Evolutionary conservation across 2,797 vertebrate genomes (phyloP).

Genomic region (Brachyrhaphis roseni): DNA sequence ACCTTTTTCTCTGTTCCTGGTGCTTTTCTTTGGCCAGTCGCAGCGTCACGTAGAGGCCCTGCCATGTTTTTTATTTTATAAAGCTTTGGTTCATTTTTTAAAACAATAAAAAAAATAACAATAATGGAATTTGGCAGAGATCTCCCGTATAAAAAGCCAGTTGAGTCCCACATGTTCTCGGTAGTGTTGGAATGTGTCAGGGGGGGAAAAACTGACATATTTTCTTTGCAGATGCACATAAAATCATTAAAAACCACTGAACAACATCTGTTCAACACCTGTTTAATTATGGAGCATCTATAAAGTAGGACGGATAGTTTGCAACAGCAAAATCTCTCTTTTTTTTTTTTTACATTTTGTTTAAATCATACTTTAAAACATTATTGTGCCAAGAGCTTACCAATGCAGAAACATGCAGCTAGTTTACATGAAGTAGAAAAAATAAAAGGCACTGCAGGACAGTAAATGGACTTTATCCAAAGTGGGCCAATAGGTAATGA

Average conservation of each 20-base stretch:
- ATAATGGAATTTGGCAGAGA: not conserved
- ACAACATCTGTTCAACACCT: constrained; percentile 2
- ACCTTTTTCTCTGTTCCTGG: not conserved
- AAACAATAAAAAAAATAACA: not conserved
- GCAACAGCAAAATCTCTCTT: constrained; percentile 22
- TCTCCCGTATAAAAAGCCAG: not conserved
- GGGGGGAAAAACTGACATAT: not conserved
- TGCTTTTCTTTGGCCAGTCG: not conserved
- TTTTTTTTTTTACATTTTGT: not conserved
- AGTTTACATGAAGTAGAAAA: not conserved
- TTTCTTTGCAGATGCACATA: not conserved
- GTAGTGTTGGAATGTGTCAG: not conserved
- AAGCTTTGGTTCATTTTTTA: not conserved
- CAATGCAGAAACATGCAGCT: constrained; percentile 5
- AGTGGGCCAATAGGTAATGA: not conserved
- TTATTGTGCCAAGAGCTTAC: constrained; percentile 23
- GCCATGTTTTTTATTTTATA: not conserved
- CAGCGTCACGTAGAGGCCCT: not conserved
- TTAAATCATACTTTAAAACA: constrained; percentile 33
- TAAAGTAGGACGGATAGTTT: constrained; percentile 32
- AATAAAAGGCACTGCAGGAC: not conserved
- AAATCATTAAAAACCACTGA: constrained; percentile 24
- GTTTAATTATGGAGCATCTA: constrained; percentile 32
- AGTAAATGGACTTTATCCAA: not conserved
- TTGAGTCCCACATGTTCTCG: not conserved